Evolutionary conservation across 2,888 invertebrate genomes (phyloP).

Genomic region (Dryomyza anilis): DNA sequence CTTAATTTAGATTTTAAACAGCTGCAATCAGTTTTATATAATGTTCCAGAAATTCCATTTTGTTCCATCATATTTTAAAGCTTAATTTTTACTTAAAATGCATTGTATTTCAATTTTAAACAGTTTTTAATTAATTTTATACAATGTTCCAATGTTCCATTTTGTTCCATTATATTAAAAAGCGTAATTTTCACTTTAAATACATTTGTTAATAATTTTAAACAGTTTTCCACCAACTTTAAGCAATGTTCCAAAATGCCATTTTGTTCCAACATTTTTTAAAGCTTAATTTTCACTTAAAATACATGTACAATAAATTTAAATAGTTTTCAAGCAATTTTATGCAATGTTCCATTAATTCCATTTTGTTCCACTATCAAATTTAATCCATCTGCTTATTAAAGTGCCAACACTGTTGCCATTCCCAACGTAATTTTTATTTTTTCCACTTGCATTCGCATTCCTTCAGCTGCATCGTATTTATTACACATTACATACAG

Average conservation of each 20-base stretch:
- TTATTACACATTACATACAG: no score
- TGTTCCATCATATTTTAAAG: not conserved
- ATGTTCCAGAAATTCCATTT: not conserved
- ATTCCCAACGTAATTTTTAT: not conserved
- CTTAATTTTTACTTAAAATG: no score
- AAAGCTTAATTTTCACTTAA: not conserved
- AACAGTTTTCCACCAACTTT: not conserved
- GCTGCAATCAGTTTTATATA: not conserved
- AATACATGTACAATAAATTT: not conserved
- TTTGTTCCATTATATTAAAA: not conserved
- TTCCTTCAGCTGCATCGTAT: not conserved
- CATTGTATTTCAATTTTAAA: not conserved
- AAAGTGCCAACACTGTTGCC: not conserved
- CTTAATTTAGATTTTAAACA: no score
- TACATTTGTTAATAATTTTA: not conserved
- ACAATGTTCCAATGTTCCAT: not conserved
- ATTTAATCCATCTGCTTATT: not conserved
- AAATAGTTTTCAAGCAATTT: not conserved
- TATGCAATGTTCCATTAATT: not conserved
- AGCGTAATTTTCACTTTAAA: not conserved
- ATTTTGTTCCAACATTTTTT: not conserved
- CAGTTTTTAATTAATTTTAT: not conserved
- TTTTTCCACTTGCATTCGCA: not conserved
- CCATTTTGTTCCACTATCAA: not conserved
- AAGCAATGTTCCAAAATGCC: not conserved